Conservation (phyloP, 2,113 vertebrate genomes). For the Myodes glareolus region DNA sequence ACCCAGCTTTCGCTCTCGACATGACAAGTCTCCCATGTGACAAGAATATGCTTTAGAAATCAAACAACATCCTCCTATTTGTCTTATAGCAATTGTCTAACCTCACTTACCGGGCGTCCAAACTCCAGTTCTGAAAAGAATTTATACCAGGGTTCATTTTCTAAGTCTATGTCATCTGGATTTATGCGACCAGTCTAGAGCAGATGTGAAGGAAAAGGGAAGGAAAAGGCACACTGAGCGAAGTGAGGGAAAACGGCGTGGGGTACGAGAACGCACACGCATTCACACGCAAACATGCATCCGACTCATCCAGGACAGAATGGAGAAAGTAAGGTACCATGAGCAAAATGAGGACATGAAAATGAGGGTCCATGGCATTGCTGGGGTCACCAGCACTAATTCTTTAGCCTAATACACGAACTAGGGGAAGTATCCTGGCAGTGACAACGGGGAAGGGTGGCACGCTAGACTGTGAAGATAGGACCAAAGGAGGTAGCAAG, state of each 20-base stretch:
- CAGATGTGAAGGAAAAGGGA: conserved; percentile 88
- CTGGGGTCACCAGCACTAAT: not conserved
- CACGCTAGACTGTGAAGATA: not conserved
- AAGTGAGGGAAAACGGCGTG: conserved; percentile 83
- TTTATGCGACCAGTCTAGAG: conserved; percentile 94
- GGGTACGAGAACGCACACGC: conserved; percentile 72
- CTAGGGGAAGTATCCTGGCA: not conserved
- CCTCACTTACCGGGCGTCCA: conserved; percentile 99
- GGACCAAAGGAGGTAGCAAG: not conserved
- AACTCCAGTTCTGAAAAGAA: conserved; percentile 99
- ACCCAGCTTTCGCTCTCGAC: not conserved
- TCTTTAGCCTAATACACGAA: not conserved
- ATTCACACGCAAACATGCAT: conserved; percentile 68
- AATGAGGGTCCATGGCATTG: not conserved
- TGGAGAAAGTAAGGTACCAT: conserved; percentile 63
- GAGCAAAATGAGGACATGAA: conserved; percentile 69
- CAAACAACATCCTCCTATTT: conserved; percentile 78
- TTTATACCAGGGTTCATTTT: conserved; percentile 99
- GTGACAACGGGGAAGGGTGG: rapidly evolving
- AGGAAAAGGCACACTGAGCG: conserved; percentile 89
- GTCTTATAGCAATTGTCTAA: conserved; percentile 82
- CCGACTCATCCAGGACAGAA: conserved; percentile 35
- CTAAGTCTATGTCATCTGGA: conserved; percentile 99
- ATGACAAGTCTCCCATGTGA: not conserved
- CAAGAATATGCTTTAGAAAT: not conserved